phyloP scores from a whole-genome alignment of 1,140 invertebrate genomes.

The Rhizoglyphus robini region DNA sequence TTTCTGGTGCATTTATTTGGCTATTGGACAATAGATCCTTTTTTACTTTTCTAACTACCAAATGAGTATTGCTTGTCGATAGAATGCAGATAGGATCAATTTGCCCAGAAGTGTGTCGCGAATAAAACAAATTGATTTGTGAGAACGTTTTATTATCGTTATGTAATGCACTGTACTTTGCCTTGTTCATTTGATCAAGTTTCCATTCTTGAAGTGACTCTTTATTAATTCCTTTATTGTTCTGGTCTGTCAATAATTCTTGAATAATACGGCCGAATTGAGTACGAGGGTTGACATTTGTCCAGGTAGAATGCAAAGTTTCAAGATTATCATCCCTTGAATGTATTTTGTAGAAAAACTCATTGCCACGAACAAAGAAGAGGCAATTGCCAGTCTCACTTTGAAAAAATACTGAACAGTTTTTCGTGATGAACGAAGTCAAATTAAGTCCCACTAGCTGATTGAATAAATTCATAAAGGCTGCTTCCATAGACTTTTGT shows the following conservation, averaged over 20 bases:
- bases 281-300: neutral
- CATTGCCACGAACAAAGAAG: neutral
- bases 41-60: neutral
- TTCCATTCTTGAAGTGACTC: too few relatives aligned
- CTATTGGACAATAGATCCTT: neutral
- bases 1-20: neutral
- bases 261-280: neutral
- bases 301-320: neutral
- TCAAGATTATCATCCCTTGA: neutral
- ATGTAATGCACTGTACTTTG: neutral
- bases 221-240: neutral
- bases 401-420: neutral
- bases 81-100: neutral
- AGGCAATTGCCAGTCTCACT: neutral
- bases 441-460: neutral
- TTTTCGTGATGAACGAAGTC: neutral
- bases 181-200: neutral
- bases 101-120: neutral
- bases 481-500: neutral
- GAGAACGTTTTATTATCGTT: neutral
- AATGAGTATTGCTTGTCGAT: neutral
- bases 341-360: neutral
- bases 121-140: neutral
- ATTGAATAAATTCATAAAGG: neutral
- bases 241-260: neutral